Evolutionary conservation across 1,140 invertebrate species (phyloP), one percentile per base, ranked within the genome.

Genomic region (Microplitis demolitor): DNA sequence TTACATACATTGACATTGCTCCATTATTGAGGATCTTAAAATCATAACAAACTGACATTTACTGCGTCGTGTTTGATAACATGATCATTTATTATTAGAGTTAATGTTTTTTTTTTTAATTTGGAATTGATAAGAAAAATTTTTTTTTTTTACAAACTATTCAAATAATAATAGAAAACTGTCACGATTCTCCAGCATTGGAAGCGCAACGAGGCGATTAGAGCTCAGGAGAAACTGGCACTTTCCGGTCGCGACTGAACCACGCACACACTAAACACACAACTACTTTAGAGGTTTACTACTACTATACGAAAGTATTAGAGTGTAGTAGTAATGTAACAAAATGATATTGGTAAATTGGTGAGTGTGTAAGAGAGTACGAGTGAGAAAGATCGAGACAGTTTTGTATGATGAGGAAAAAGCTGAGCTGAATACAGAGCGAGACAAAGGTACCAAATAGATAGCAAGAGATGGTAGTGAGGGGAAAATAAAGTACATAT

Each of bases 161-260:
- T 45, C 9, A 61, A 61, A 33, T 60, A 61, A 33, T 60, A 61
- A 61, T 45, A 61, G 63, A 64, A 74, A 53, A 58, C 11, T 24
- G 16, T 16, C 11, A 66, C 70, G 54, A 67, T 58, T 24, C 31
- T 35, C 64, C 63, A 45, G 8, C 39, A n/a, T 63, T 69, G 72
- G 72, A 74, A 66, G 73, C 63, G 66, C 72, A 72, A 73, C 69
- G 72, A 71, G 68, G 64, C 72, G 75, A 76, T 76, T 74, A 74
- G 72, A 71, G 72, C 75, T 73, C 71, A 53, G 62, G 82, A 83
- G 82, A 83, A 83, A 84, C 83, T 84, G 83, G 82, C 82, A 83
- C 80, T 82, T 83, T 83, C 82, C 81, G 81, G 83, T 81, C 78
- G 80, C 77, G 79, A 81, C 77, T 73, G 69, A 76, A 62, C 69